A percentile compares a stretch with the other conserved stretches of the same genome.
Evolutionary conservation across 2,113 vertebrate genomes (phyloP).

Genomic region (Osmerus mordax): DNA sequence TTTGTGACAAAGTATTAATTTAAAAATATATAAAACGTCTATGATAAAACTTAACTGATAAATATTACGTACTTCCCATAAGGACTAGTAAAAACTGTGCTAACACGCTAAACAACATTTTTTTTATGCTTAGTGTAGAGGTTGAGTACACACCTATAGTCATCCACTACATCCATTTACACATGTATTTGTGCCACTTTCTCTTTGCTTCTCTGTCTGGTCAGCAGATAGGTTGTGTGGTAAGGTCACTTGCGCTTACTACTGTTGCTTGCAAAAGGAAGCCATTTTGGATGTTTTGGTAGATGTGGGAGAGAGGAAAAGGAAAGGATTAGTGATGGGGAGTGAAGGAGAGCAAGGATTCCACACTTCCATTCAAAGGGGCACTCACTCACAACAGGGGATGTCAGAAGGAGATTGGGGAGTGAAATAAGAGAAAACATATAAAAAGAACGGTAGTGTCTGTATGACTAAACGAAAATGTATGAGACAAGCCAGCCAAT

Average conservation of each 20-base stretch:
- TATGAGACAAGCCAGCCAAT: too few species aligned
- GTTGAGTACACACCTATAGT: too few species aligned
- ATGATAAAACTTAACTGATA: not conserved
- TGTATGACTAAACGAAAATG: too few species aligned
- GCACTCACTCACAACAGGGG: slow-evolving; percentile 7
- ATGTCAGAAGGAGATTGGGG: slow-evolving; percentile 21
- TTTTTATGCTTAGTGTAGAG: not conserved
- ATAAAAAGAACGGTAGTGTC: too few species aligned
- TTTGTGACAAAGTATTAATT: not conserved
- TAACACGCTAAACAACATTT: not conserved
- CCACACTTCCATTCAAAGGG: slow-evolving; percentile 7
- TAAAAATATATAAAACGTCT: not conserved
- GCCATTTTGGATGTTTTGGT: slow-evolving; percentile 32
- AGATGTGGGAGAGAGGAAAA: slow-evolving; percentile 48
- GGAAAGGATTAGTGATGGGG: slow-evolving; percentile 27
- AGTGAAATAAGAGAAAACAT: not conserved
- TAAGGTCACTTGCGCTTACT: slow-evolving; percentile 6
- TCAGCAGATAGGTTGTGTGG: not conserved
- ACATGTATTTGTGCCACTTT: not conserved
- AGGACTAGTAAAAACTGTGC: not conserved
- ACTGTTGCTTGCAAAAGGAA: slow-evolving; percentile 7
- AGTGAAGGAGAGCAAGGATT: slow-evolving; percentile 28
- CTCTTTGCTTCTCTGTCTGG: slow-evolving; percentile 11
- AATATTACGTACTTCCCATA: not conserved
- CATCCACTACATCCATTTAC: not conserved